Base-by-base conservation (phyloP, 2,888 invertebrate species). In the Muscina levida region DNA sequence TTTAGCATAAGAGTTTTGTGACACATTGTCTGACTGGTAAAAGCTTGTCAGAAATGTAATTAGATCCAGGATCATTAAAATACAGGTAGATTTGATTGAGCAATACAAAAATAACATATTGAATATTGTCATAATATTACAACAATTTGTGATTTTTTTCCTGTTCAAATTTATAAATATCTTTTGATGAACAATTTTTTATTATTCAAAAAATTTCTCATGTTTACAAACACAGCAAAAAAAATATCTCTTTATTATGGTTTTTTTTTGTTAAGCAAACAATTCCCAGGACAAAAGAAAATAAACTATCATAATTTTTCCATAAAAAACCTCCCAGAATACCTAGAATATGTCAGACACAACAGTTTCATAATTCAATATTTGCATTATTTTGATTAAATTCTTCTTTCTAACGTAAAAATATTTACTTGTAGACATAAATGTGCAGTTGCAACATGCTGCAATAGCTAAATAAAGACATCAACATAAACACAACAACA, bases 331-430 rank as follows among this genome's bases (percentile, higher is more conserved):
- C 19, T 37, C 17, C 17, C 39, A 11, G 62, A 31, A 39, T 39
- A 2, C 31, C 17, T 15, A n/a, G 6, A 17, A 31, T 37, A 6
- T n/a, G 11, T 15, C n/a, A 72, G 31, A 8, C 4, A 31, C 31
- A 31, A 3, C 31, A 31, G 8, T 3, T 31, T 31, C 31, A 5
- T 31, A 51, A 31, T 57, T 51, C 42, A 51, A 72, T 31, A 46
- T 44, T 46, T 68, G n/a, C 72, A 70, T 68, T 73, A 66, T 24
- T 48, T 59, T 22, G 71, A 77, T 77, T 77, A 26, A 72, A 66
- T 46, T 13, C 31, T 31, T 31, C 31, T 31, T 31, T 8, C 39
- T 57, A 56, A 56, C n/a, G 51, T 13, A 62, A 42, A 11, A 56
- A 57, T 53, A 6, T 15, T 1, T 53, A 17, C 13, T 24, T 11